Conservation (phyloP, 2,797 vertebrate species). For the Enteromius viviparus region DNA sequence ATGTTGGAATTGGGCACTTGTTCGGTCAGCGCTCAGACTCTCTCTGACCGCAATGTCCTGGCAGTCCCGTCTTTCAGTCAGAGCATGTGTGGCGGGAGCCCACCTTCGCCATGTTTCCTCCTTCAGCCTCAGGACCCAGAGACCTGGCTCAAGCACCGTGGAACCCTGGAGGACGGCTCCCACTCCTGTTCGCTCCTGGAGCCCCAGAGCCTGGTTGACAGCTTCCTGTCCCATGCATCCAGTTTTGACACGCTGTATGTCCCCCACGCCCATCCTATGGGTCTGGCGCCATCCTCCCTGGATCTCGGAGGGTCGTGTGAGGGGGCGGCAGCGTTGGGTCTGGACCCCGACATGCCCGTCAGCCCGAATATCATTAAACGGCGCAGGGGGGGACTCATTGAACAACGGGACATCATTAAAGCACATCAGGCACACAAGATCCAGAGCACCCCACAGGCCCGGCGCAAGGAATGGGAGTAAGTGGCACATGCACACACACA, state of each 20-base stretch:
- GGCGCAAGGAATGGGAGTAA: slow-evolving; percentile 99
- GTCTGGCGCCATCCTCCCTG: slow-evolving; percentile 61
- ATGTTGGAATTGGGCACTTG: slow-evolving; percentile 89
- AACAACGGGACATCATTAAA: slow-evolving; percentile 95
- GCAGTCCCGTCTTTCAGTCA: slow-evolving; percentile 60
- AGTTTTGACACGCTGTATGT: slow-evolving; percentile 84
- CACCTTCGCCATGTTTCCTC: slow-evolving; percentile 72
- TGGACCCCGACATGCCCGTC: slow-evolving; percentile 78
- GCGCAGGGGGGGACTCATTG: slow-evolving; percentile 91
- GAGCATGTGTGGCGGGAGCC: slow-evolving; percentile 68
- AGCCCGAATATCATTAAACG: slow-evolving; percentile 92
- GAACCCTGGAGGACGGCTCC: slow-evolving; percentile 74
- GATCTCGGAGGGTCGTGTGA: slow-evolving; percentile 69
- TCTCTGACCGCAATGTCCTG: slow-evolving; percentile 77
- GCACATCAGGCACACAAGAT: slow-evolving; percentile 97
- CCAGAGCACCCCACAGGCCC: slow-evolving; percentile 95
- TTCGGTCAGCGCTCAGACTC: slow-evolving; percentile 81
- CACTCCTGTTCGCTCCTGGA: slow-evolving; percentile 79
- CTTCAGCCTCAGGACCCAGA: slow-evolving; percentile 81
- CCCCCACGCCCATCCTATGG: slow-evolving; percentile 65
- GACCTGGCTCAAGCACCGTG: slow-evolving; percentile 85
- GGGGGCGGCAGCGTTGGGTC: slow-evolving; percentile 65
- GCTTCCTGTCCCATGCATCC: slow-evolving; percentile 69
- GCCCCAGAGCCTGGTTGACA: slow-evolving; percentile 76
- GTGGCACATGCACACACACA: slow-evolving; percentile 70